Percentiles rank a stretch among this genome's conserved stretches.
Conservation (phyloP, 92 coral and sea anemone species). For the Porites evermanni region DNA sequence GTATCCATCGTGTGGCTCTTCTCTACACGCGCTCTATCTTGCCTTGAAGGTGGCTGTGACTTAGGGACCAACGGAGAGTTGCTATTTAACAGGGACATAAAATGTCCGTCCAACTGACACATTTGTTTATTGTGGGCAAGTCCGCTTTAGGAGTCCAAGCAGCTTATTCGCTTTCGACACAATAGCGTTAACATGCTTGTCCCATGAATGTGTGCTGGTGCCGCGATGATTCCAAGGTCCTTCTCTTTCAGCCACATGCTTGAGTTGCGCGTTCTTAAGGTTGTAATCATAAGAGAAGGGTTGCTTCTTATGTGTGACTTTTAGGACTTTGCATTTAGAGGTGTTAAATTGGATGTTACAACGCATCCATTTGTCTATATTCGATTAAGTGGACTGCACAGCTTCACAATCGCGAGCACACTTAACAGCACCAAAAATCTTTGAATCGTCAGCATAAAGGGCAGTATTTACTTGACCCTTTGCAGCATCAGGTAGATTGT, state of each 20-base stretch:
- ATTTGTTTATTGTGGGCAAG: background rate
- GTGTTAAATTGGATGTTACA: conserved; percentile 17
- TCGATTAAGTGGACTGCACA: conserved; percentile 22
- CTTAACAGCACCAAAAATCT: too few relatives aligned
- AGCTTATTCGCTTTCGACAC: conserved; percentile 30
- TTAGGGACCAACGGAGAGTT: conserved; percentile 32
- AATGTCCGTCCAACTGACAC: too few relatives aligned
- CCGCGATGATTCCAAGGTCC: conserved; percentile 15
- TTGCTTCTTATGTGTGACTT: conserved; percentile 41
- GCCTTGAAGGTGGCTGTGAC: conserved; percentile 20
- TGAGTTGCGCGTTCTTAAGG: background rate
- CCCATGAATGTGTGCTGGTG: conserved; percentile 20
- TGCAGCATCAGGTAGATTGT: background rate
- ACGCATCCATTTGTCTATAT: conserved; percentile 33
- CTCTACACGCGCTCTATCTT: conserved; percentile 21
- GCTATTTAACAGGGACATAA: background rate
- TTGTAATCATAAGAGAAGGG: conserved; percentile 11
- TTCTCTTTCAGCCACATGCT: conserved; percentile 28
- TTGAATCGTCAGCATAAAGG: conserved; percentile 32
- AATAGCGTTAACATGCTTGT: background rate
- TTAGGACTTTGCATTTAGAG: background rate
- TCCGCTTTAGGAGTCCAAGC: conserved; percentile 30
- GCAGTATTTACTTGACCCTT: conserved; percentile 14
- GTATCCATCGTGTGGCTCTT: conserved; percentile 17
- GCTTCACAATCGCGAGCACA: too few relatives aligned